Percentiles rank a stretch among this genome's conserved stretches.
phyloP scores from a whole-genome alignment of 2,888 invertebrate species.

The Synergus itoensis region DNA sequence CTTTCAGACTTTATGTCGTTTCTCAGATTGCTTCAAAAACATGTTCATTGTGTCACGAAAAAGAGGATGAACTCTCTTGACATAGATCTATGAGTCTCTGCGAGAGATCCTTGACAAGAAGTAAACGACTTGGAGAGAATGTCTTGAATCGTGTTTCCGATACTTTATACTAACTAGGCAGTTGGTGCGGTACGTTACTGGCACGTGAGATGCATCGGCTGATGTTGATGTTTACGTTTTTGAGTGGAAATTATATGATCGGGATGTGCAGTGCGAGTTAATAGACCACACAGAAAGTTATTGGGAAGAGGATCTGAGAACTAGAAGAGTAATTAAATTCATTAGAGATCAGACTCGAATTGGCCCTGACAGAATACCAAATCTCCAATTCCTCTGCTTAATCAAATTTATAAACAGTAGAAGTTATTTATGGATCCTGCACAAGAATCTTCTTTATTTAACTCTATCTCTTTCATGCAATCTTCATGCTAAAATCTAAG shows the following conservation, averaged over 20 bases:
- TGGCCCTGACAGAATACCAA: neutral
- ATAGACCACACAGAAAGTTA: conserved; percentile 39
- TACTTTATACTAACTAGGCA: conserved; percentile 32
- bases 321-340: conserved; percentile 18
- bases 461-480: neutral
- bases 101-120: conserved; percentile 22
- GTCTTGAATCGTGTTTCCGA: conserved; percentile 19
- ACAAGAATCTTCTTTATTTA: neutral
- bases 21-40: conserved; percentile 41
- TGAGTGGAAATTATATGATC: conserved; percentile 29
- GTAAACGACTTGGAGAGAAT: conserved; percentile 32
- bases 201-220: conserved; percentile 16
- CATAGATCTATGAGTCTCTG: conserved; percentile 31
- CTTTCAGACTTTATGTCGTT: conserved; percentile 34
- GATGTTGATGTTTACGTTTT: neutral
- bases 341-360: conserved; percentile 4
- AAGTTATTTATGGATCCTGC: neutral
- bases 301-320: conserved; percentile 16
- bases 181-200: neutral
- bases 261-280: conserved; percentile 3
- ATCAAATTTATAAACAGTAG: neutral
- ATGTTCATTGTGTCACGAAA: conserved; percentile 42
- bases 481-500: neutral
- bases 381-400: too few species aligned
- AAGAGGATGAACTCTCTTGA: conserved; percentile 41